Base-by-base conservation (phyloP, 2,888 invertebrate species). In the Mayetiola destructor region DNA sequence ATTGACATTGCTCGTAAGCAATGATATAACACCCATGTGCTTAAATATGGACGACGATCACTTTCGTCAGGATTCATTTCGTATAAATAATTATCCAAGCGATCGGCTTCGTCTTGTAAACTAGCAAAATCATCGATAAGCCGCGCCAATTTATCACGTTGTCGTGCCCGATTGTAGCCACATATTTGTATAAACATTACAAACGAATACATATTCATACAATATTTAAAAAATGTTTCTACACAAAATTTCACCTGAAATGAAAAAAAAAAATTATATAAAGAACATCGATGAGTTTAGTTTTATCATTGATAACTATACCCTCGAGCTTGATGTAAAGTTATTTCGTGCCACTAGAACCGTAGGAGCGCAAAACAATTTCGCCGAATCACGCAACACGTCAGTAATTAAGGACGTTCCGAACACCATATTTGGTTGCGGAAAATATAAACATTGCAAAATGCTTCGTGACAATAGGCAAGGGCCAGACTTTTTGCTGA, bases 21-120 rank as follows among this genome's bases (percentile, higher is more conserved):
- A 71, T 96, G 93, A 74, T 95, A 94, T 61, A 97, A 77, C 37
- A 95, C 82, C 95, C 96, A 97, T 1, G 94, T 94, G 57, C 88
- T 88, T 68, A 90, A 90, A 70, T 89, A 93, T 30, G 80, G 53
- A 30, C 53, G 53, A 53, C 53, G 53, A 53, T 81, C 72, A 32
- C 81, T 79, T 20, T 57, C 53, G 18, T 40, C 55, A 6, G 57
- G 40, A 40, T 55, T 56, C 10, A 71, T 57, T 58, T 87, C 72
- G 67, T 87, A 85, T 61, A 90, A 76, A 67, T 80, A 84, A 6
- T 87, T 85, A 71, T 96, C 95, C 20, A 95, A 86, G 62, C 88
- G 82, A 67, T 92, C 92, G 27, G 92, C 92, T 79, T 95, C 93
- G 66, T 93, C 93, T 72, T 97, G 95, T 48, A 97, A 74, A 27